Percentiles rank a stretch among this genome's conserved stretches.
Conservation (phyloP, 1,140 invertebrate genomes). For the Semibalanus balanoides region DNA sequence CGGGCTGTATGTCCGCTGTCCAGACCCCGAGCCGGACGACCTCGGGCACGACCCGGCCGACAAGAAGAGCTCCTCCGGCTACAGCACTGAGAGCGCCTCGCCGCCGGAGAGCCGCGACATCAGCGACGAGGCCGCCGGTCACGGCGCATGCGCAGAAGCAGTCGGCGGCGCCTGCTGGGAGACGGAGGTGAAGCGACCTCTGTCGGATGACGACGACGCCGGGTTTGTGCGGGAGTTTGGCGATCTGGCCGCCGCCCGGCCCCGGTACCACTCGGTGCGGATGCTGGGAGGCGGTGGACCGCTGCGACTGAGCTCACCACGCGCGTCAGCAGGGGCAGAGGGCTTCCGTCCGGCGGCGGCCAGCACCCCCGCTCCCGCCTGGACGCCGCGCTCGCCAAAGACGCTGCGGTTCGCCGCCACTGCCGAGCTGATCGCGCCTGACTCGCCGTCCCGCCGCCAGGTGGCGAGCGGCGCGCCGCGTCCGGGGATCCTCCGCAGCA, state of each 20-base stretch:
- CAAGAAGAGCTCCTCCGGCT: conserved; percentile 7
- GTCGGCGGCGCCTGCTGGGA: not conserved
- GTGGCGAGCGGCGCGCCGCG: not conserved
- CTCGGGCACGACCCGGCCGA: not conserved
- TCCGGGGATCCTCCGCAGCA: not conserved
- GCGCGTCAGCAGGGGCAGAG: not conserved
- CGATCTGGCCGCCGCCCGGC: not conserved
- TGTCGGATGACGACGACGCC: not conserved
- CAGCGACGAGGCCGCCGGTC: not conserved
- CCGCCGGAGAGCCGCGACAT: not conserved
- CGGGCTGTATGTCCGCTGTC: not conserved
- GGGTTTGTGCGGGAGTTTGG: not conserved
- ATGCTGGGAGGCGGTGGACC: not conserved
- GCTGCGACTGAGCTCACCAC: not conserved
- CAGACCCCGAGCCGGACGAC: not conserved
- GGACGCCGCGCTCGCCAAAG: not conserved
- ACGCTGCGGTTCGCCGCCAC: not conserved
- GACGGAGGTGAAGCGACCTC: not conserved
- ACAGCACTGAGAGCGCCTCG: conserved; percentile 1
- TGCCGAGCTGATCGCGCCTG: not conserved
- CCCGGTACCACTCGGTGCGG: not conserved
- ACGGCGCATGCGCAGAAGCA: not conserved
- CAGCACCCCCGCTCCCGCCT: not conserved
- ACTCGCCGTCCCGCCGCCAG: not conserved
- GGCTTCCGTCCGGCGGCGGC: not conserved